Percentiles rank a stretch among this genome's conserved stretches.
Evolutionary conservation across 1,140 invertebrate species (phyloP).

Genomic region (Drosophila suzukii): DNA sequence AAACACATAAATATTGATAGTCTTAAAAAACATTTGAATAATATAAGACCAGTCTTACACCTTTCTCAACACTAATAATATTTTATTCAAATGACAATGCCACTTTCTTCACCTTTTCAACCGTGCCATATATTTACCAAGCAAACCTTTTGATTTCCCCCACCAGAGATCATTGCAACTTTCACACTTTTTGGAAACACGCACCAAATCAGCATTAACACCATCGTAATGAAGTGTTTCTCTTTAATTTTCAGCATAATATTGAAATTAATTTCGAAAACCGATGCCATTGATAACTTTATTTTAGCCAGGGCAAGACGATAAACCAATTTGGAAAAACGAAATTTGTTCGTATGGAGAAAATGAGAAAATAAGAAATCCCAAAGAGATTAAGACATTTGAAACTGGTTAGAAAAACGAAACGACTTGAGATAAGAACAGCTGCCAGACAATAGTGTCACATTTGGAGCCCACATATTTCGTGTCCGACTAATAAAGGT

Average conservation of each 20-base stretch:
- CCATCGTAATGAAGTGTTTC: conserved; percentile 71
- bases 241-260: conserved; percentile 63
- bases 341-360: conserved; percentile 40
- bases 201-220: conserved; percentile 61
- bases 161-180: conserved; percentile 48
- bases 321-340: conserved; percentile 11
- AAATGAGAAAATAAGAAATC: conserved; percentile 7
- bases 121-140: background rate
- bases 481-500: conserved; percentile 14
- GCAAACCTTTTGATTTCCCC: conserved; percentile 7
- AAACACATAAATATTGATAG: background rate
- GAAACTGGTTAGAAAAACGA: conserved; percentile 37
- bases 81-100: conserved; percentile 27
- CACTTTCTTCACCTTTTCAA: conserved; percentile 35
- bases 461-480: conserved; percentile 62
- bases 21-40: background rate
- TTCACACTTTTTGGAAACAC: conserved; percentile 55
- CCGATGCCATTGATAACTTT: conserved; percentile 54
- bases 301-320: conserved; percentile 13
- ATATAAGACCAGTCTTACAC: background rate
- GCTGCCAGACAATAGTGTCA: conserved; percentile 67
- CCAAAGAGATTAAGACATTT: conserved; percentile 63
- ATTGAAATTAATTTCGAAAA: conserved; percentile 48
- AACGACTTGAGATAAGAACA: conserved; percentile 40
- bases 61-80: background rate